phyloP scores from a whole-genome alignment of 1,140 invertebrate genomes.

The Heterodera carotae region DNA sequence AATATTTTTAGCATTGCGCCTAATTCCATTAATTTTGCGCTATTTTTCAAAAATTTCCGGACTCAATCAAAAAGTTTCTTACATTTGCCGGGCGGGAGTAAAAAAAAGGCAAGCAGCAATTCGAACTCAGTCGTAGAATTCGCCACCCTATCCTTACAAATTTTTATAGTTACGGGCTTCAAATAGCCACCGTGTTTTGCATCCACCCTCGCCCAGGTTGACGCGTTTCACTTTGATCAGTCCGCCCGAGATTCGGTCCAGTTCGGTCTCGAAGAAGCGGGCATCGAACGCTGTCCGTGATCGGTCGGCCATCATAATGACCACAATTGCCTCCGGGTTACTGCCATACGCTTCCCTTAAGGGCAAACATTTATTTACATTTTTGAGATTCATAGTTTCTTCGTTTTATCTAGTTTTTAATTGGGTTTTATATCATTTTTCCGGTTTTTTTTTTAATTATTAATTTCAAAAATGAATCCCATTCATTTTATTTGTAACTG shows the following conservation, averaged over 20 bases:
- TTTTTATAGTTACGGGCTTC: too few relatives aligned
- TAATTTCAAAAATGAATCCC: too few relatives aligned
- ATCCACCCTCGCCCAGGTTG: slow-evolving; percentile 71
- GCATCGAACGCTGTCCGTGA: slow-evolving; percentile 73
- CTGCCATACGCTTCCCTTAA: slow-evolving; percentile 40
- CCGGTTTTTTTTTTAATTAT: not conserved
- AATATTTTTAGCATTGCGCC: too few relatives aligned
- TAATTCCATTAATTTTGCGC: too few relatives aligned
- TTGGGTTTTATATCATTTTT: not conserved
- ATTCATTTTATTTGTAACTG: too few relatives aligned
- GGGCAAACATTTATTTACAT: too few relatives aligned
- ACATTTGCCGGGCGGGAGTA: too few relatives aligned
- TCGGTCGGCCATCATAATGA: slow-evolving; percentile 84
- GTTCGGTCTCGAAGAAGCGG: slow-evolving; percentile 83
- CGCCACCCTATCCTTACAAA: not conserved
- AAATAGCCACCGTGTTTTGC: too few relatives aligned
- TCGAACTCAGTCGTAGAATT: too few relatives aligned
- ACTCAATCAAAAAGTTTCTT: too few relatives aligned
- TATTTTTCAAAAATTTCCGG: too few relatives aligned
- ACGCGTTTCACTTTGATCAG: slow-evolving; percentile 75
- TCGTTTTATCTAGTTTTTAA: not conserved
- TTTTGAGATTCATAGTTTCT: not conserved
- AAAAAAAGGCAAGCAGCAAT: too few relatives aligned
- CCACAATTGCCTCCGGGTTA: slow-evolving; percentile 73
- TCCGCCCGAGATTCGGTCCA: slow-evolving; percentile 68